A percentile compares a stretch with the other conserved stretches of the same genome.
Conservation (phyloP, 2,113 vertebrate species). For the Campylomormyrus numenius region DNA sequence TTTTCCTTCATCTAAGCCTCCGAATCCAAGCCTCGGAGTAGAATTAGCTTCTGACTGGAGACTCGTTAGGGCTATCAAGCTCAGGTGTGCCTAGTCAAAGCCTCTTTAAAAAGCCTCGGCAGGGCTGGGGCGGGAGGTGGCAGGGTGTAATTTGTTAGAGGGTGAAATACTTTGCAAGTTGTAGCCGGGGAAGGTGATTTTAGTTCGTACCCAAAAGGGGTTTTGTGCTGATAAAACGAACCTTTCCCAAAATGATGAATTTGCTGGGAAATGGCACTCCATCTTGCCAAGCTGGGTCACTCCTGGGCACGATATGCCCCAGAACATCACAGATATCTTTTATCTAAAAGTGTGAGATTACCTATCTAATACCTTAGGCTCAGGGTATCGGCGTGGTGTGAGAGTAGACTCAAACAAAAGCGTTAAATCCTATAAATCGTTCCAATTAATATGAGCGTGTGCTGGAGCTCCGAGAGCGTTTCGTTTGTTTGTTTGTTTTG, state of each 20-base stretch:
- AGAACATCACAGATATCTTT: conserved; percentile 2
- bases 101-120: not conserved
- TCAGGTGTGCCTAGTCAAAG: not conserved
- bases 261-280: not conserved
- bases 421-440: not conserved
- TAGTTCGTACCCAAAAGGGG: conserved; percentile 1
- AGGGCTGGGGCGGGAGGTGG: not conserved
- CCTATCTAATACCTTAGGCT: not conserved
- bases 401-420: not conserved
- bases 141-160: not conserved
- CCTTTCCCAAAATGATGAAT: conserved; percentile 1
- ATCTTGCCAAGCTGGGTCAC: conserved; percentile 3
- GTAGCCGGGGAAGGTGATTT: conserved; percentile 1
- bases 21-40: not conserved
- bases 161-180: not conserved
- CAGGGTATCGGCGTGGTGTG: not conserved
- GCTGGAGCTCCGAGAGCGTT: not conserved
- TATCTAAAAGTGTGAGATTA: conserved; percentile 2
- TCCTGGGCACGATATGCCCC: not conserved
- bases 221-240: conserved; percentile 2
- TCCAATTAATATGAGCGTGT: not conserved
- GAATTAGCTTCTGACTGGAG: not conserved
- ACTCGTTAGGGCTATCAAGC: not conserved
- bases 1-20: not conserved
- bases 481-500: not conserved